A percentile compares a stretch with the other conserved stretches of the same genome.
phyloP scores from a whole-genome alignment of 2,888 invertebrate genomes.

The Dimorphilus gyrociliatus region DNA sequence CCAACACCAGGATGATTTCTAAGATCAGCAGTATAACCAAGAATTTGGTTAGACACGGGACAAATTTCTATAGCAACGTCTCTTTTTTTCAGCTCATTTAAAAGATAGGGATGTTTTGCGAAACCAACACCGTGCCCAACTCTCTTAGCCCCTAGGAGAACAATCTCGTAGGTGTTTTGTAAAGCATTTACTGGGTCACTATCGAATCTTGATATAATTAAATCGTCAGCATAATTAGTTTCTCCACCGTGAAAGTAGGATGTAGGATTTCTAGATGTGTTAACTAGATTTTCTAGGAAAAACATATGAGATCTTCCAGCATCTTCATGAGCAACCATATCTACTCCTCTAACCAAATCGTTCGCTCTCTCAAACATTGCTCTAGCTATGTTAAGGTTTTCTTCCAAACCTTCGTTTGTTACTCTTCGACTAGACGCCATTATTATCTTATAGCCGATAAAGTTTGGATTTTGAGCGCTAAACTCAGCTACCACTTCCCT shows the following conservation, averaged over 20 bases:
- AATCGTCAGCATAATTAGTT: constrained; percentile 12
- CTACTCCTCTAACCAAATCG: constrained; percentile 10
- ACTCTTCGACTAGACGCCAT: constrained; percentile 3
- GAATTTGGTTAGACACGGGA: constrained; percentile 13
- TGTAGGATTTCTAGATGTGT: too few relatives aligned
- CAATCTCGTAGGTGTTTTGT: constrained; percentile 13
- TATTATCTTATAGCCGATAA: constrained; percentile 9
- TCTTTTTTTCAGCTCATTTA: constrained; percentile 6
- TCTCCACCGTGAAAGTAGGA: constrained; percentile 13
- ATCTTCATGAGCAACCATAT: constrained; percentile 12
- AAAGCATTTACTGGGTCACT: constrained; percentile 10
- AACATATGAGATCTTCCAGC: constrained; percentile 9
- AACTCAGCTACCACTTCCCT: constrained; percentile 2
- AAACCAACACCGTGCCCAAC: constrained; percentile 14
- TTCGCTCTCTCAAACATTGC: constrained; percentile 9
- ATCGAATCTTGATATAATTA: constrained; percentile 6
- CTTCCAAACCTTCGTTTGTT: not conserved
- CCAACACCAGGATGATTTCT: constrained; percentile 12
- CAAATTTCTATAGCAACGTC: constrained; percentile 12
- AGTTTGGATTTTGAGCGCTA: constrained; percentile 3
- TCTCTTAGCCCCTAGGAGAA: constrained; percentile 11
- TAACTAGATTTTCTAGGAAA: constrained; percentile 8
- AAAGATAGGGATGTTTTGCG: constrained; percentile 12
- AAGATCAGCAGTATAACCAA: constrained; percentile 13
- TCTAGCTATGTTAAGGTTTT: constrained; percentile 6